Conservation (phyloP, 2,797 vertebrate species). For the Cyprinodon diabolis region DNA sequence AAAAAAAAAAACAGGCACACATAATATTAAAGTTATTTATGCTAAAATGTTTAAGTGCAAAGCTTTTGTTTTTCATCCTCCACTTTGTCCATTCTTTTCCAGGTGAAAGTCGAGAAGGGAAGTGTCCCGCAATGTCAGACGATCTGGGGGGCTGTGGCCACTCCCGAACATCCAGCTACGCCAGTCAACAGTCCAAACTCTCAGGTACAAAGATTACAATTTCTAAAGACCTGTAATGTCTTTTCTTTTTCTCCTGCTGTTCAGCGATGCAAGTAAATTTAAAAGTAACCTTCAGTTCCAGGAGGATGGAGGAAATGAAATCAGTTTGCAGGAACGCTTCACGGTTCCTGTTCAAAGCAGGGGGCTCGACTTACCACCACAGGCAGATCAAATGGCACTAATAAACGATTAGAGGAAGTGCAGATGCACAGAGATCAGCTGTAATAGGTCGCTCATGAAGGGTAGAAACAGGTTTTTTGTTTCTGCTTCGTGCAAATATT, state of each 20-base stretch:
- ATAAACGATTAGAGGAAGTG: constrained; percentile 55
- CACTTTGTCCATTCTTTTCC: constrained; percentile 32
- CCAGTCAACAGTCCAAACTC: constrained; percentile 96
- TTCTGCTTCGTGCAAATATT: constrained; percentile 24
- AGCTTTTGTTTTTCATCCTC: neutral
- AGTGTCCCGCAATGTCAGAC: constrained; percentile 89
- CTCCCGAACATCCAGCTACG: constrained; percentile 95
- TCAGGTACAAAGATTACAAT: constrained; percentile 82
- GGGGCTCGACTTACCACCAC: constrained; percentile 40
- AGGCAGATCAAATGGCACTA: constrained; percentile 54
- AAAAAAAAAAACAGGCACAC: too few species aligned
- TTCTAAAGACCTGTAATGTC: neutral
- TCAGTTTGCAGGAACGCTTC: constrained; percentile 30
- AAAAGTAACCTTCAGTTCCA: constrained; percentile 13
- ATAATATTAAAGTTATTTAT: too few species aligned
- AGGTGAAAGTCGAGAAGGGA: constrained; percentile 85
- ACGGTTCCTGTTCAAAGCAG: constrained; percentile 25
- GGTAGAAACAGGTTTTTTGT: constrained; percentile 27
- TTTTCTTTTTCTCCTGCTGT: neutral
- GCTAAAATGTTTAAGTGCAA: too few species aligned
- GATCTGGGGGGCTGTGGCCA: constrained; percentile 90
- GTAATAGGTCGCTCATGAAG: constrained; percentile 36
- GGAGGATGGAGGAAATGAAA: constrained; percentile 16
- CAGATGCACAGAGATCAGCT: constrained; percentile 36
- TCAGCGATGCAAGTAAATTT: constrained; percentile 1